These are phyloP conservation scores for Oscheius onirici DNA, from an alignment of 2,888 invertebrate species.

Conservation along the genomic window DNA sequence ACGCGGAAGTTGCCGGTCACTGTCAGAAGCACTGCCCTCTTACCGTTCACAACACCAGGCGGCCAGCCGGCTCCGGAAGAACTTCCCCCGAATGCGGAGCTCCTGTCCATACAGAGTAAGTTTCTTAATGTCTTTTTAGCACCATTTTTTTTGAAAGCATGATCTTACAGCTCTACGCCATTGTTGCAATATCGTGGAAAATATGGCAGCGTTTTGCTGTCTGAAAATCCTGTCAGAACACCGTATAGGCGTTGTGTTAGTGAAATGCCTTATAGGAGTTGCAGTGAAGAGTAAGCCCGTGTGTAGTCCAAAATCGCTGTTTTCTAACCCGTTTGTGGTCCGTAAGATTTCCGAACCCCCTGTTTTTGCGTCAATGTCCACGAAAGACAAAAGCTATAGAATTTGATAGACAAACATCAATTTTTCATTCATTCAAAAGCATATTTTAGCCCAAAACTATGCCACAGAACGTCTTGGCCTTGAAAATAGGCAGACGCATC, in stretches of 20 bases:
- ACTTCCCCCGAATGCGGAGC: conserved; percentile 44
- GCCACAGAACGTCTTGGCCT: too few species aligned
- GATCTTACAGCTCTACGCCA: not conserved
- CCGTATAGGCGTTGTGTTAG: conserved; percentile 22
- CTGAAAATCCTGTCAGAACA: not conserved
- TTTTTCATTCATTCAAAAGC: too few species aligned
- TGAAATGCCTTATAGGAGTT: conserved; percentile 22
- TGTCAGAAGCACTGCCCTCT: conserved; percentile 61
- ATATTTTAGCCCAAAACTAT: too few species aligned
- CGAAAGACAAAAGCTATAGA: not conserved
- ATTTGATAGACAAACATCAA: too few species aligned
- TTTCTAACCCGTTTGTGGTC: not conserved
- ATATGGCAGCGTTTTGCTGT: conserved; percentile 9
- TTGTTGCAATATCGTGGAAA: not conserved
- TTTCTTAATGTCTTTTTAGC: conserved; percentile 13
- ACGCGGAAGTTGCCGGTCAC: conserved; percentile 41
- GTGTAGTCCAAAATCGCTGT: not conserved
- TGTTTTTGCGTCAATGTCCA: not conserved
- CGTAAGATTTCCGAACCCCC: not conserved
- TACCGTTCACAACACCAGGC: conserved; percentile 51
- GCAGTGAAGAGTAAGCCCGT: conserved; percentile 15
- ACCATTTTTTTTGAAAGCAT: not conserved
- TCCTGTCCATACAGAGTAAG: conserved; percentile 45
- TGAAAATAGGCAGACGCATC: too few species aligned
- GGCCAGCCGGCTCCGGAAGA: conserved; percentile 31